phyloP scores from a whole-genome alignment of 2,888 invertebrate genomes.

The Tolmerus cingulatus region DNA sequence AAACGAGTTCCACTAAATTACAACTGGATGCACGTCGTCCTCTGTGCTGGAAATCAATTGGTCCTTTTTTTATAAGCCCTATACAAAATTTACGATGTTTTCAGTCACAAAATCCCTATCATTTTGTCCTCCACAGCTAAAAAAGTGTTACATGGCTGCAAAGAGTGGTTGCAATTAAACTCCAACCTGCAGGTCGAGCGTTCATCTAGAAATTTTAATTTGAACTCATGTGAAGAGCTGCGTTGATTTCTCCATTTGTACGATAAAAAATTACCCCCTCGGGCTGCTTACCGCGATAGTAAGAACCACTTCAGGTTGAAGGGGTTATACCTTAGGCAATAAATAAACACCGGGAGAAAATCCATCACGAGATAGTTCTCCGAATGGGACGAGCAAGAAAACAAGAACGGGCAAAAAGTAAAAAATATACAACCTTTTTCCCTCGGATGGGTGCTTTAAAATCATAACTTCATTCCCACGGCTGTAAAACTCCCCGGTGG shows the following conservation, averaged over 20 bases:
- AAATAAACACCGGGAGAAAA: constrained; percentile 33
- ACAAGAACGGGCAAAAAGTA: background rate
- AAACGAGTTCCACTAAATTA: background rate
- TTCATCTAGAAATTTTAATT: background rate
- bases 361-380: background rate
- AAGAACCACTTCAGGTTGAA: background rate
- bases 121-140: background rate
- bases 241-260: background rate
- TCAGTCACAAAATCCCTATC: background rate
- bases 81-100: background rate
- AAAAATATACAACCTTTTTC: background rate
- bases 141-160: background rate
- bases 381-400: constrained; percentile 6
- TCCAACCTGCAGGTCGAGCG: background rate
- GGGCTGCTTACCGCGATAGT: background rate
- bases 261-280: background rate
- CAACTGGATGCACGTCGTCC: background rate
- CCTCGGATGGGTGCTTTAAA: constrained; percentile 26
- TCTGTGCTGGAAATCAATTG: background rate
- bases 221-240: background rate
- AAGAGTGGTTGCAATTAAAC: background rate
- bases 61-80: background rate
- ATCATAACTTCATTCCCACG: constrained; percentile 41
- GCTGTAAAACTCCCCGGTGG: background rate
- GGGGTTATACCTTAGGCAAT: constrained; percentile 1